phyloP scores from a whole-genome alignment of 2,113 vertebrate genomes.

The Dendrocopos noguchii region DNA sequence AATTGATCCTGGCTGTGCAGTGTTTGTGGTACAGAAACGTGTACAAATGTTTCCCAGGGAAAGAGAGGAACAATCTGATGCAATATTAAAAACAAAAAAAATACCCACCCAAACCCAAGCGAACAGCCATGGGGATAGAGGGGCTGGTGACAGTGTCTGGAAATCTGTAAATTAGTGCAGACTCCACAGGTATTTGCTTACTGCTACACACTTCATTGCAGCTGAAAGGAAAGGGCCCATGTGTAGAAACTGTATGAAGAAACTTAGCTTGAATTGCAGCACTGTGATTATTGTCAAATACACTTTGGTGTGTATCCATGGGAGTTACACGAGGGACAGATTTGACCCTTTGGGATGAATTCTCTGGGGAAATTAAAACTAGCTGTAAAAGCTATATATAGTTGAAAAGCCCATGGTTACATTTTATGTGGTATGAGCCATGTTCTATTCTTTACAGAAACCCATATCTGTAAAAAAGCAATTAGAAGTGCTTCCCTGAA shows the following conservation, averaged over 20 bases:
- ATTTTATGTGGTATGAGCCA: background rate
- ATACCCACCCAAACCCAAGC: constrained; percentile 19
- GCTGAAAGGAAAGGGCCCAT: constrained; percentile 1
- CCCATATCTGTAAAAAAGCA: constrained; percentile 57
- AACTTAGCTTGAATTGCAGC: background rate
- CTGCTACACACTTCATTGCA: background rate
- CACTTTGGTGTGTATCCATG: background rate
- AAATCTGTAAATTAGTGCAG: constrained; percentile 29
- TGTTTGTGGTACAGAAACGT: constrained; percentile 19
- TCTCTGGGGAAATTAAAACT: constrained; percentile 52
- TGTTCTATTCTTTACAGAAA: constrained; percentile 58
- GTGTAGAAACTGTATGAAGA: background rate
- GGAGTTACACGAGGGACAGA: background rate
- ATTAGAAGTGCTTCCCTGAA: constrained; percentile 62
- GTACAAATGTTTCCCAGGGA: constrained; percentile 37
- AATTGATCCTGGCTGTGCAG: constrained; percentile 45
- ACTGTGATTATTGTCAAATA: background rate
- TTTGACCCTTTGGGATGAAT: constrained; percentile 27
- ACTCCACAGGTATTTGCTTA: constrained; percentile 9
- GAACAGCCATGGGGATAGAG: background rate
- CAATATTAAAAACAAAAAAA: constrained; percentile 14
- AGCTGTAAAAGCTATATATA: constrained; percentile 35
- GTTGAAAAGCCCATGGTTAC: constrained; percentile 37
- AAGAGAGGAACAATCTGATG: background rate
- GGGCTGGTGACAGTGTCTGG: background rate